Percentiles rank a stretch among this genome's conserved stretches.
These are phyloP conservation scores for Trichomalopsis sarcophagae DNA, from an alignment of 1,140 invertebrate genomes.

Conservation along the genomic window DNA sequence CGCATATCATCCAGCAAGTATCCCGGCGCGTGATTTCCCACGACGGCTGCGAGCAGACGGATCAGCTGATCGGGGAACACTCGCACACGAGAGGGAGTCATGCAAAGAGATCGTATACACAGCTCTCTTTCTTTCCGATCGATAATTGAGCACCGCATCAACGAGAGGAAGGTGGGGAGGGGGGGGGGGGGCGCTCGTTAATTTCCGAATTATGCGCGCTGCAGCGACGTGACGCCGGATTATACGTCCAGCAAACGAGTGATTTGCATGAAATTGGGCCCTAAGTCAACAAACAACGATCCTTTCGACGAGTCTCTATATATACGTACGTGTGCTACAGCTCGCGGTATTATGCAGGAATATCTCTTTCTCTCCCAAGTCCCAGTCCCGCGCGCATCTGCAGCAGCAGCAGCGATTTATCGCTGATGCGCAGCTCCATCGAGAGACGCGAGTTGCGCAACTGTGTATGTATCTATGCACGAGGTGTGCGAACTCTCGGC, in stretches of 20 bases:
- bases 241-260: slow-evolving; percentile 61
- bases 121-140: neutral
- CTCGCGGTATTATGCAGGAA: neutral
- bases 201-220: slow-evolving; percentile 44
- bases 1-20: slow-evolving; percentile 26
- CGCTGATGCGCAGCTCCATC: neutral
- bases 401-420: neutral
- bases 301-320: slow-evolving; percentile 22
- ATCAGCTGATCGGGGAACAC: neutral
- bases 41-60: neutral
- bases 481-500: neutral
- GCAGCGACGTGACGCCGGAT: slow-evolving; percentile 35
- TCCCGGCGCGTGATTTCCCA: slow-evolving; percentile 40
- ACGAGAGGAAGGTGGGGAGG: too few relatives aligned
- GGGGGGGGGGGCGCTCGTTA: neutral
- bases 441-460: neutral
- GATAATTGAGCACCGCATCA: slow-evolving; percentile 18
- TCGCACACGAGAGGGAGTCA: slow-evolving; percentile 14
- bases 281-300: slow-evolving; percentile 61
- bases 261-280: slow-evolving; percentile 71
- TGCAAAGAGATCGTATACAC: neutral
- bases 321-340: too few relatives aligned
- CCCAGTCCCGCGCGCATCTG: neutral
- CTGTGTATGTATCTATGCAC: neutral
- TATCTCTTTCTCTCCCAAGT: slow-evolving; percentile 52